Evolutionary conservation across 2,888 invertebrate genomes (phyloP).

Genomic region (Phengaris arion): DNA sequence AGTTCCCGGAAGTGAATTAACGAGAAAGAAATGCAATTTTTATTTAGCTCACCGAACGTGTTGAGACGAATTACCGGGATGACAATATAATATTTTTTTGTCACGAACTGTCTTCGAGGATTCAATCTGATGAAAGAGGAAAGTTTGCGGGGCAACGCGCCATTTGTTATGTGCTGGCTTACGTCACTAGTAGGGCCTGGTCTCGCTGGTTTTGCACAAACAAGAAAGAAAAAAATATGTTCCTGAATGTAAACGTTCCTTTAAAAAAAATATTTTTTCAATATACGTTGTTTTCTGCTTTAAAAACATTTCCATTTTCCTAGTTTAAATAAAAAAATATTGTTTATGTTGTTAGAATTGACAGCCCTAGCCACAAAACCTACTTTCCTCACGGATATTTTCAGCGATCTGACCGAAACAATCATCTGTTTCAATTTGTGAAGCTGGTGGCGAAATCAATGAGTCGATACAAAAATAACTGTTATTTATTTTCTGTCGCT

Average conservation of each 20-base stretch:
- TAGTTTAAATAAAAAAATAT: neutral
- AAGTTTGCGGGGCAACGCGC: constrained; percentile 13
- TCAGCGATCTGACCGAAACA: constrained; percentile 44
- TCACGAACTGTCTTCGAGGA: constrained; percentile 15
- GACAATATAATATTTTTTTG: constrained; percentile 8
- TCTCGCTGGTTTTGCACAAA: neutral
- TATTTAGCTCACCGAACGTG: neutral
- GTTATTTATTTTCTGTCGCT: constrained; percentile 36
- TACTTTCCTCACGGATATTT: constrained; percentile 37
- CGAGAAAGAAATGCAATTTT: constrained; percentile 2
- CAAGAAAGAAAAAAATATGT: neutral
- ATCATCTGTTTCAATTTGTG: constrained; percentile 62
- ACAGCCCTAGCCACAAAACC: constrained; percentile 4
- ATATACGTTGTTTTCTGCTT: neutral
- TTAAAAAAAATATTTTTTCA: neutral
- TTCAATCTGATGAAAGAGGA: constrained; percentile 23
- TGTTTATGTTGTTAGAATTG: neutral
- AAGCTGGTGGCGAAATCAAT: constrained; percentile 45
- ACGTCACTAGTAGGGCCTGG: neutral
- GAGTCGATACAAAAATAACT: constrained; percentile 41
- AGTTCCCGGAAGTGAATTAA: neutral
- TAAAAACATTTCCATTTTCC: neutral
- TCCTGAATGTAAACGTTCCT: neutral
- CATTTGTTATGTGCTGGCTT: constrained; percentile 22
- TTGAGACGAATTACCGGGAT: constrained; percentile 2